Conservation (phyloP, 2,113 vertebrate genomes). For the Aspiorhynchus laticeps region DNA sequence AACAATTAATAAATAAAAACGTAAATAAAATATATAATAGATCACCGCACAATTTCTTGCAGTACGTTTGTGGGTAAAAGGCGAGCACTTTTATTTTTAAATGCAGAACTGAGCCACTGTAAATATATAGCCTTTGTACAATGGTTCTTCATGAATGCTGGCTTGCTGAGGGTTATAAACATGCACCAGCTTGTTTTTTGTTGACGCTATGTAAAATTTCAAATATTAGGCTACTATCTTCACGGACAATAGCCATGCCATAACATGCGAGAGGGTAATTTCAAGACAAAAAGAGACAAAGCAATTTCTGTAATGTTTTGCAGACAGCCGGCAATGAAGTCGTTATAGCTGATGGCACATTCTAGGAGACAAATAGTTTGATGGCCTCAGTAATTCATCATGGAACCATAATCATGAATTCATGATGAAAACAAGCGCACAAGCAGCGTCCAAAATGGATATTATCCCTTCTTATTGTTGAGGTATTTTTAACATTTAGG, state of each 20-base stretch:
- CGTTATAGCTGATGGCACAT: conserved; percentile 92
- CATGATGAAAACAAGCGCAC: conserved; percentile 25
- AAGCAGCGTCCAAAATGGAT: not conserved
- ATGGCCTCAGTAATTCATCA: conserved; percentile 48
- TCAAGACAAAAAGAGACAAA: conserved; percentile 88
- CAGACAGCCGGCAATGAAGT: conserved; percentile 92
- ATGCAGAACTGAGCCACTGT: too few species aligned
- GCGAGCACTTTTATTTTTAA: not conserved
- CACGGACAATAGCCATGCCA: not conserved
- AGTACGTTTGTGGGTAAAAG: not conserved
- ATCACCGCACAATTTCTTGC: not conserved
- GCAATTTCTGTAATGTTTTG: conserved; percentile 91
- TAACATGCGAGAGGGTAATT: conserved; percentile 88
- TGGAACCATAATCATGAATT: conserved; percentile 39
- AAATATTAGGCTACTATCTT: not conserved
- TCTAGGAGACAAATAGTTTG: conserved; percentile 72
- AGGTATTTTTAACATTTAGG: not conserved
- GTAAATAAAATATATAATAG: not conserved
- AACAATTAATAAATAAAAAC: not conserved
- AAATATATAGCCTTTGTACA: not conserved
- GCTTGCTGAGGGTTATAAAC: not conserved
- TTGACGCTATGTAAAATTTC: not conserved
- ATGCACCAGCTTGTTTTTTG: not conserved
- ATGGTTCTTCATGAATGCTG: not conserved
- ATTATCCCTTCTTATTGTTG: not conserved